phyloP scores from a whole-genome alignment of 2,797 vertebrate species.

The Hemibagrus guttatus region DNA sequence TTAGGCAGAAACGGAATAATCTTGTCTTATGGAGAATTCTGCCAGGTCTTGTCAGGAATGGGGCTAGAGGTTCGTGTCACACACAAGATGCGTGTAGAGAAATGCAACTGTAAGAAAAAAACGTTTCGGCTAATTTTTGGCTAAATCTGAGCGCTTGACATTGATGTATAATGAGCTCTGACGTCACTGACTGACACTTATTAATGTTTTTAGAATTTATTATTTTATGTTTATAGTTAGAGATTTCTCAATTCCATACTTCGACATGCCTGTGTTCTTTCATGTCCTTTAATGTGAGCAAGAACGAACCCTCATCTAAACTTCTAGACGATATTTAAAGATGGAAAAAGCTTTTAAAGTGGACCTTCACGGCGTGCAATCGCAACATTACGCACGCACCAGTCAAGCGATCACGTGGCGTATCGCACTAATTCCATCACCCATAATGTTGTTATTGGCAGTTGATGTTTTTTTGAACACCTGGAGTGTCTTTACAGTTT shows the following conservation, averaged over 20 bases:
- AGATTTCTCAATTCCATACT: background rate
- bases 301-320: background rate
- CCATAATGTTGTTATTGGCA: background rate
- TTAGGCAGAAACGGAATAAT: constrained; percentile 57
- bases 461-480: background rate
- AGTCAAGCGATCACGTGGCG: background rate
- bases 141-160: background rate
- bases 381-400: background rate
- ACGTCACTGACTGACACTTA: background rate
- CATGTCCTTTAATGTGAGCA: background rate
- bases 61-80: constrained; percentile 39
- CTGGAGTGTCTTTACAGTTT: background rate
- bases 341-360: background rate
- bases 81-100: constrained; percentile 32
- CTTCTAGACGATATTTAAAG: background rate
- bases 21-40: constrained; percentile 43
- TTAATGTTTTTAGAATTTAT: too few species aligned
- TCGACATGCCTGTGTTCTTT: background rate
- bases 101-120: background rate
- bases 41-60: constrained; percentile 54
- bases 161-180: background rate
- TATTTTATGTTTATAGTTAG: background rate
- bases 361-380: too few species aligned
- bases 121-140: background rate
- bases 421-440: background rate